A percentile compares a stretch with the other conserved stretches of the same genome.
Conservation (phyloP, 1,140 invertebrate genomes). For the Andrena cerasifolii region DNA sequence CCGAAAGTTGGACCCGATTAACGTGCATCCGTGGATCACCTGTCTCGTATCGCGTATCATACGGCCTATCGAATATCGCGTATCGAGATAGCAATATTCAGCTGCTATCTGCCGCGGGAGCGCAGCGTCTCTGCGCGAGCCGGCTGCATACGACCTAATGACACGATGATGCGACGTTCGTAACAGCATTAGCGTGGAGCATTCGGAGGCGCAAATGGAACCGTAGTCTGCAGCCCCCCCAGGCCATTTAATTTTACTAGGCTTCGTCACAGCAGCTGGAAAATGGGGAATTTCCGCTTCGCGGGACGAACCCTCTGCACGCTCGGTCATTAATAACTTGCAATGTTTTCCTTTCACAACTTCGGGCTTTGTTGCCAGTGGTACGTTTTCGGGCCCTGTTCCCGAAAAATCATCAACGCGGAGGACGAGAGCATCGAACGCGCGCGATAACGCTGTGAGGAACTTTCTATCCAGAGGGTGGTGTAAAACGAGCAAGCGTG, state of each 20-base stretch:
- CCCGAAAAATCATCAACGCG: background rate
- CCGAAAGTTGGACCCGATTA: slow-evolving; percentile 27
- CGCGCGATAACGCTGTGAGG: background rate
- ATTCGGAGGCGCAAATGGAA: slow-evolving; percentile 32
- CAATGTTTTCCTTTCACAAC: background rate
- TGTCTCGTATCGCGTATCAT: slow-evolving; percentile 26
- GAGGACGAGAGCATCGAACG: background rate
- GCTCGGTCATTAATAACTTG: slow-evolving; percentile 7
- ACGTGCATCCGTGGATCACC: slow-evolving; percentile 17
- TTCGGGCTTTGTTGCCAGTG: background rate
- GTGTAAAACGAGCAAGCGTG: too few relatives aligned
- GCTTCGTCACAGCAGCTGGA: background rate
- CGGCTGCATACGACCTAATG: slow-evolving; percentile 14
- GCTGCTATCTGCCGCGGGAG: background rate
- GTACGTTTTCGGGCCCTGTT: background rate
- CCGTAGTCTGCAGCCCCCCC: slow-evolving; percentile 7
- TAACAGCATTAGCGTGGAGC: background rate
- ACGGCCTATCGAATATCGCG: background rate
- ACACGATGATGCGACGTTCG: slow-evolving; percentile 36
- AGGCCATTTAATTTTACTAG: slow-evolving; percentile 16
- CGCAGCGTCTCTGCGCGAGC: background rate
- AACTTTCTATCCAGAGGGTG: too few relatives aligned
- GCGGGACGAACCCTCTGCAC: background rate
- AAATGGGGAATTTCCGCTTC: slow-evolving; percentile 18
- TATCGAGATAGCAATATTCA: slow-evolving; percentile 6